phyloP scores from a whole-genome alignment of 2,888 invertebrate species.

The Tiliacea citrago region DNA sequence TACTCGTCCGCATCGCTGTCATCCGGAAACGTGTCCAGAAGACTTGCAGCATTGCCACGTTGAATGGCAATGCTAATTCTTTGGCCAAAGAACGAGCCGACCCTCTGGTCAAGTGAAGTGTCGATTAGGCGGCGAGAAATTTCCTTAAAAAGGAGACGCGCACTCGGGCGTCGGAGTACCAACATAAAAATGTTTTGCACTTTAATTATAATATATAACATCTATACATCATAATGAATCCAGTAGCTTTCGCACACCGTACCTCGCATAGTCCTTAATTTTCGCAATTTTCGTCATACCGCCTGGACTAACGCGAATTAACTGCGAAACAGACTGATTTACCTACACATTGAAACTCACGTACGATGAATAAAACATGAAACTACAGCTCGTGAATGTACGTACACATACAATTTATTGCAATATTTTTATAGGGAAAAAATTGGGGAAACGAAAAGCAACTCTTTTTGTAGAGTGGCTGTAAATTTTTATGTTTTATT shows the following conservation, averaged over 20 bases:
- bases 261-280: slow-evolving; percentile 56
- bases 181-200: too few species aligned
- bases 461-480: slow-evolving; percentile 39
- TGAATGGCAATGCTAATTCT: too few species aligned
- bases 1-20: too few species aligned
- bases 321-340: slow-evolving; percentile 71
- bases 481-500: slow-evolving; percentile 56
- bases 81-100: too few species aligned
- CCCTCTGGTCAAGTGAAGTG: too few species aligned
- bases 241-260: slow-evolving; percentile 15
- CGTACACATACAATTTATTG: slow-evolving; percentile 45
- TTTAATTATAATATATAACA: too few species aligned
- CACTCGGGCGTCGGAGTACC: too few species aligned
- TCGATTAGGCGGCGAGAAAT: too few species aligned
- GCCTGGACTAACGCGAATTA: slow-evolving; percentile 74
- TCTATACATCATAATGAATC: not conserved
- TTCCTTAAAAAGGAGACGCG: too few species aligned
- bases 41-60: too few species aligned
- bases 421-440: slow-evolving; percentile 48
- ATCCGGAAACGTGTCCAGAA: too few species aligned
- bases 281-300: slow-evolving; percentile 69
- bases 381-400: slow-evolving; percentile 47
- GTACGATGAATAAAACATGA: slow-evolving; percentile 74
- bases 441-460: slow-evolving; percentile 46
- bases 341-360: slow-evolving; percentile 59